These are phyloP conservation scores for Synchiropus splendidus DNA, from an alignment of 2,113 vertebrate genomes.

Conservation along the genomic window DNA sequence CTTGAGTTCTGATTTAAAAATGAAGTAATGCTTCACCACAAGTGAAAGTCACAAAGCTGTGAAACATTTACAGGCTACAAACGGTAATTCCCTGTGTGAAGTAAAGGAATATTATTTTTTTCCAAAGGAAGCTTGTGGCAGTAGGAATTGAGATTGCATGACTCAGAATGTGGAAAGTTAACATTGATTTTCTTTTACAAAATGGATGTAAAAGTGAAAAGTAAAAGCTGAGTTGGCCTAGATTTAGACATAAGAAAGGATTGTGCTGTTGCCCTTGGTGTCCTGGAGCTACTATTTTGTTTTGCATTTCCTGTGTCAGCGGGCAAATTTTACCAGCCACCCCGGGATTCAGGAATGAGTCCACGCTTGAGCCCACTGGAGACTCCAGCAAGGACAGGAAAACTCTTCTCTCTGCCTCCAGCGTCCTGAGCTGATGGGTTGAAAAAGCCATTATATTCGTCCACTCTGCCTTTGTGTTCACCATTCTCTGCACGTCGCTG, in stretches of 20 bases:
- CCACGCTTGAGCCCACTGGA: slow-evolving; percentile 9
- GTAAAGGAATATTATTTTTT: slow-evolving; percentile 13
- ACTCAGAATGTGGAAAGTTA: slow-evolving; percentile 29
- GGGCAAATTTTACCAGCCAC: slow-evolving; percentile 13
- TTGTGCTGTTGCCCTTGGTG: slow-evolving; percentile 29
- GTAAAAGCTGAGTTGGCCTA: background rate
- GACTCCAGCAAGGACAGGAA: slow-evolving; percentile 9
- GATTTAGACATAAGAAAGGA: background rate
- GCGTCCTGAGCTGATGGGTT: slow-evolving; percentile 29
- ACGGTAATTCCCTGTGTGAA: slow-evolving; percentile 1
- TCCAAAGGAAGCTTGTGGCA: slow-evolving; percentile 16
- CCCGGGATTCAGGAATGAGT: slow-evolving; percentile 1
- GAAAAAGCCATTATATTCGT: slow-evolving; percentile 39
- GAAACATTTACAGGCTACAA: too few species aligned
- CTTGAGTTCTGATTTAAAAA: too few species aligned
- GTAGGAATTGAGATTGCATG: slow-evolving; percentile 18
- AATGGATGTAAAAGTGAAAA: slow-evolving; percentile 12
- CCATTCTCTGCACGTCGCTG: slow-evolving; percentile 27
- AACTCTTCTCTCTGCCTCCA: slow-evolving; percentile 29
- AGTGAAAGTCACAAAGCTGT: too few species aligned
- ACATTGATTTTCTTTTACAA: background rate
- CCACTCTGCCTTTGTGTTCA: slow-evolving; percentile 21
- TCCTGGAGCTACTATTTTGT: slow-evolving; percentile 32
- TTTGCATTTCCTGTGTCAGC: slow-evolving; percentile 27
- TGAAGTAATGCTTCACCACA: too few species aligned